Percentiles rank a stretch among this genome's conserved stretches.
These are phyloP conservation scores for Larimichthys crocea DNA, from an alignment of 2,113 vertebrate genomes.

Conservation along the genomic window DNA sequence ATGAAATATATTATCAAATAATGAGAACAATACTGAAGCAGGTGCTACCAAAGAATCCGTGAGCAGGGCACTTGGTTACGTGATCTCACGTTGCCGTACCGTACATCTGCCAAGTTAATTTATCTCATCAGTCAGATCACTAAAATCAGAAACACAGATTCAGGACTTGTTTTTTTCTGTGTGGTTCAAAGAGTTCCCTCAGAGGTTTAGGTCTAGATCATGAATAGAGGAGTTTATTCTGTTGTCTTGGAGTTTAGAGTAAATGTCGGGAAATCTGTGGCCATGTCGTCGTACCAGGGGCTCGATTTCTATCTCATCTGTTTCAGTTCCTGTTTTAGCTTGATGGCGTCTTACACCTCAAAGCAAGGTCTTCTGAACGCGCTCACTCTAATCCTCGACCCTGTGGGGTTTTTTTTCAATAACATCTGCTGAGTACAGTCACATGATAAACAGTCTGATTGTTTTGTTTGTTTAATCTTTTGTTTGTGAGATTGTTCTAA, in stretches of 20 bases:
- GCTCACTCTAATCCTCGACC: not conserved
- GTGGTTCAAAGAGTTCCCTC: not conserved
- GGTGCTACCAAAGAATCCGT: too few relatives aligned
- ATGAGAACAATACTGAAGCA: not conserved
- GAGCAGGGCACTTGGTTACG: not conserved
- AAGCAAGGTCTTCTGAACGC: not conserved
- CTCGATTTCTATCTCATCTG: not conserved
- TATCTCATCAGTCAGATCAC: not conserved
- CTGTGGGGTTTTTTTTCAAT: not conserved
- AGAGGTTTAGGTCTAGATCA: not conserved
- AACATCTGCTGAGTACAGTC: not conserved
- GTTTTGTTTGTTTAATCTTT: not conserved
- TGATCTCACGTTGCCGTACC: not conserved
- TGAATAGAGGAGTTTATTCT: not conserved
- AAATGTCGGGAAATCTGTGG: not conserved
- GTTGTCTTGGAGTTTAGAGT: not conserved
- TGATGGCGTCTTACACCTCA: not conserved
- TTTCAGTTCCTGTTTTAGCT: constrained; percentile 5
- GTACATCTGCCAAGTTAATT: not conserved
- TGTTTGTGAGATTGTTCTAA: not conserved
- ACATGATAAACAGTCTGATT: not conserved
- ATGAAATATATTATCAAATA: not conserved
- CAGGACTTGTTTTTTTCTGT: not conserved
- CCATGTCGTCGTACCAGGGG: not conserved
- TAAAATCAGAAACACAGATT: not conserved